These are phyloP conservation scores for Lota lota DNA, from an alignment of 2,113 vertebrate genomes.

Conservation along the genomic window DNA sequence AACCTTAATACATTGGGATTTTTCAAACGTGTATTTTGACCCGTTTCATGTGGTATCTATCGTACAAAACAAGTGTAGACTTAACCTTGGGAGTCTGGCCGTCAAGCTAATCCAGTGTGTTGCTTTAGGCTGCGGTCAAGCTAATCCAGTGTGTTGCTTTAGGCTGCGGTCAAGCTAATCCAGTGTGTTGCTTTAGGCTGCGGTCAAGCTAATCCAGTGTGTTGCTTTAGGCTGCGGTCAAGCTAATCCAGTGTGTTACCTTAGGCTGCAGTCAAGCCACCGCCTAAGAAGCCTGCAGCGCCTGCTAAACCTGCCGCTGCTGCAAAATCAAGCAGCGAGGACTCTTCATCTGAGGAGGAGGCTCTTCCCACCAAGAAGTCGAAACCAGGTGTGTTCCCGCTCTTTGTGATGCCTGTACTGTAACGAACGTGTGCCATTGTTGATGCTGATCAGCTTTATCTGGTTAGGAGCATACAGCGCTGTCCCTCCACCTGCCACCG, in stretches of 20 bases:
- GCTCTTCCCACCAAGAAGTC: slow-evolving; percentile 71
- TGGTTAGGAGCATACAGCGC: slow-evolving; percentile 69
- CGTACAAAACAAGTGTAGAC: not conserved
- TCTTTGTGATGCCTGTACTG: no score
- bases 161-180: slow-evolving; percentile 51
- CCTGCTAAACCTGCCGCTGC: slow-evolving; percentile 38
- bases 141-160: not conserved
- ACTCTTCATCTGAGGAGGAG: slow-evolving; percentile 72
- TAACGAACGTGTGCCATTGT: not conserved
- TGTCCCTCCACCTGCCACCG: slow-evolving; percentile 68
- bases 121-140: slow-evolving; percentile 52
- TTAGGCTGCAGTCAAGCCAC: slow-evolving; percentile 53
- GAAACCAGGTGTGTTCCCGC: slow-evolving; percentile 64
- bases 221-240: slow-evolving; percentile 41
- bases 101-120: no score
- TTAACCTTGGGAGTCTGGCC: no score
- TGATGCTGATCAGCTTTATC: not conserved
- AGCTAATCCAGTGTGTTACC: no score
- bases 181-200: slow-evolving; percentile 33
- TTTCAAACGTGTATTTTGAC: no score
- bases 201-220: no score
- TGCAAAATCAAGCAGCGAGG: slow-evolving; percentile 70
- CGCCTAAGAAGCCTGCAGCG: slow-evolving; percentile 33
- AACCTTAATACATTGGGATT: not conserved
- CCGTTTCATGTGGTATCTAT: not conserved